A percentile compares a stretch with the other conserved stretches of the same genome.
These are phyloP conservation scores for Catostomus latipinnis DNA, from an alignment of 2,797 vertebrate species.

Conservation along the genomic window DNA sequence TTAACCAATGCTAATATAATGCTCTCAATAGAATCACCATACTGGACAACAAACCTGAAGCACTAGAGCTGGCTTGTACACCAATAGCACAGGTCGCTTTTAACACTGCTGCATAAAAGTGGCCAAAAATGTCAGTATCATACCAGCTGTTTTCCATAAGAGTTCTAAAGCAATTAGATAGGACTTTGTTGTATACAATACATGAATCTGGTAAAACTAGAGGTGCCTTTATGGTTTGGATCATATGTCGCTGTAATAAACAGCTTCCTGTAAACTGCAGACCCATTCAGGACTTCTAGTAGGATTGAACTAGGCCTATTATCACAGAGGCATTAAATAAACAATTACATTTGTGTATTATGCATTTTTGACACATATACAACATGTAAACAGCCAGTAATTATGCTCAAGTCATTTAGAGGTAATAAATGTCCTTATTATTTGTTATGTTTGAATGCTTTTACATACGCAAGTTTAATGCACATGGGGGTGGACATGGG, in stretches of 20 bases:
- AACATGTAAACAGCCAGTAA: background rate
- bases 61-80: background rate
- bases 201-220: background rate
- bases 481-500: too few species aligned
- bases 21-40: background rate
- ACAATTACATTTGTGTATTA: background rate
- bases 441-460: too few species aligned
- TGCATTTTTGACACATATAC: background rate
- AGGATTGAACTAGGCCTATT: too few species aligned
- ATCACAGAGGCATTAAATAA: background rate
- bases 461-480: too few species aligned
- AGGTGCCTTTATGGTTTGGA: background rate
- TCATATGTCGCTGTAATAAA: background rate
- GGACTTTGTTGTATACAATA: slow-evolving; percentile 51
- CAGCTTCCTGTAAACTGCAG: background rate
- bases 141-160: slow-evolving; percentile 40
- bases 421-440: too few species aligned
- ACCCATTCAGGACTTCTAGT: background rate
- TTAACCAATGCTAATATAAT: slow-evolving; percentile 11
- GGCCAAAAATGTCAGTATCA: slow-evolving; percentile 19
- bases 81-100: background rate
- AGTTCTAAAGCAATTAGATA: slow-evolving; percentile 33
- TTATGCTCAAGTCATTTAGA: too few species aligned
- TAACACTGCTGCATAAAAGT: background rate
- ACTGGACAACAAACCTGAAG: background rate